These are phyloP conservation scores for Ivindomyrus marchei DNA, from an alignment of 2,113 vertebrate genomes.

Conservation along the genomic window DNA sequence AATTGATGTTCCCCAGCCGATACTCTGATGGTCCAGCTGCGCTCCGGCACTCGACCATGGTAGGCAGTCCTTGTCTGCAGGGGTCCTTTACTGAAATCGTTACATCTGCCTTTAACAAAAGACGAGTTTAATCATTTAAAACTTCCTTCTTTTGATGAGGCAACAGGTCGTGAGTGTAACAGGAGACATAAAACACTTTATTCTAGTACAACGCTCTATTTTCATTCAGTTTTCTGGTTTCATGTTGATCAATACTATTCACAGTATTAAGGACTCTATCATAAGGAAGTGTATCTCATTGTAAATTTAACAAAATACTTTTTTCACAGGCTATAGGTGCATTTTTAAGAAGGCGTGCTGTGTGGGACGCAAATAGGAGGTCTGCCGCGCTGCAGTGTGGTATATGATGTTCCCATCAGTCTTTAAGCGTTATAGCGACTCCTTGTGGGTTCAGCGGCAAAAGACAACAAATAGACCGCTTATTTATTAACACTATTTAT, in stretches of 20 bases:
- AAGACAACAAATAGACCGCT: background rate
- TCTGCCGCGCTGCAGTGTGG: slow-evolving; percentile 14
- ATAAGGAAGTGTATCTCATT: background rate
- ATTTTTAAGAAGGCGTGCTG: slow-evolving; percentile 9
- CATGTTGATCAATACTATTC: background rate
- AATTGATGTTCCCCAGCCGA: background rate
- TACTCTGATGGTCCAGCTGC: background rate
- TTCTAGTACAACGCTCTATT: background rate
- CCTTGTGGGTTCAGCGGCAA: background rate
- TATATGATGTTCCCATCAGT: background rate
- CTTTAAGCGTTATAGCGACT: background rate
- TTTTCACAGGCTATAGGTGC: background rate
- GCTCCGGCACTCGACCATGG: background rate
- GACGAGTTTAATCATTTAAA: background rate
- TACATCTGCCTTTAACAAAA: background rate
- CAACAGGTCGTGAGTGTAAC: background rate
- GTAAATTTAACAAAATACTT: background rate
- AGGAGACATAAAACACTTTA: background rate
- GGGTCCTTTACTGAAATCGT: background rate
- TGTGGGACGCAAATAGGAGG: background rate
- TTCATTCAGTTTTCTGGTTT: background rate
- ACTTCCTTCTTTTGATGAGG: background rate
- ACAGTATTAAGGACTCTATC: background rate
- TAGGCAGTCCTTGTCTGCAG: background rate
- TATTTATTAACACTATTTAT: background rate